These are phyloP conservation scores for Artibeus lituratus DNA, from an alignment of 2,797 vertebrate genomes.

Conservation along the genomic window DNA sequence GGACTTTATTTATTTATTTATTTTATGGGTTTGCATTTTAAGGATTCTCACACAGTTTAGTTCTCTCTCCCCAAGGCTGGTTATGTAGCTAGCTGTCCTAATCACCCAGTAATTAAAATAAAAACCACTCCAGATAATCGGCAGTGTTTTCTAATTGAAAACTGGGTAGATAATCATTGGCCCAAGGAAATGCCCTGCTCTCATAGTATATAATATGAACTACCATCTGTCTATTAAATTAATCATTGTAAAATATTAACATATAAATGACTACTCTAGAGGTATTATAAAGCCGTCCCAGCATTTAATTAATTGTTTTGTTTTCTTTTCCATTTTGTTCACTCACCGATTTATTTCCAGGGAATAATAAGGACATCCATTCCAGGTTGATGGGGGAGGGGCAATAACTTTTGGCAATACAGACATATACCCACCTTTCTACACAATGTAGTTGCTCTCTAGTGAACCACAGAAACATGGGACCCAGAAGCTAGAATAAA, in stretches of 20 bases:
- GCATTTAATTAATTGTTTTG: conserved; percentile 30
- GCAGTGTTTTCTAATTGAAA: conserved; percentile 80
- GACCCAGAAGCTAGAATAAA: not conserved
- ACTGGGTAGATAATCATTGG: conserved; percentile 73
- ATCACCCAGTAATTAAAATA: conserved; percentile 79
- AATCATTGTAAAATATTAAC: conserved; percentile 75
- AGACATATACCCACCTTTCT: not conserved
- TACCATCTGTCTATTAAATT: conserved; percentile 80
- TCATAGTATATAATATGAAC: conserved; percentile 63
- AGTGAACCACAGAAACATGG: not conserved
- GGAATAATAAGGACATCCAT: conserved; percentile 31
- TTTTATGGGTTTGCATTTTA: conserved; percentile 51
- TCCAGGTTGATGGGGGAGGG: not conserved
- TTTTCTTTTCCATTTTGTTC: not conserved
- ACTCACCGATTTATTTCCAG: conserved; percentile 50
- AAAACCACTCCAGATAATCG: conserved; percentile 78
- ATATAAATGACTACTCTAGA: conserved; percentile 62
- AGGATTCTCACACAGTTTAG: conserved; percentile 35
- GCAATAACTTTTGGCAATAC: not conserved
- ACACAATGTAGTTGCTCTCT: not conserved
- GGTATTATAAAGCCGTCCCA: conserved; percentile 32
- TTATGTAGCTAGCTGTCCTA: conserved; percentile 71
- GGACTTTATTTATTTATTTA: conserved; percentile 39
- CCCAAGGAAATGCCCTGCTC: conserved; percentile 72
- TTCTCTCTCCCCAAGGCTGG: conserved; percentile 64